Evolutionary conservation across 2,888 invertebrate genomes (phyloP).

Genomic region (Sepioteuthis lessoniana): DNA sequence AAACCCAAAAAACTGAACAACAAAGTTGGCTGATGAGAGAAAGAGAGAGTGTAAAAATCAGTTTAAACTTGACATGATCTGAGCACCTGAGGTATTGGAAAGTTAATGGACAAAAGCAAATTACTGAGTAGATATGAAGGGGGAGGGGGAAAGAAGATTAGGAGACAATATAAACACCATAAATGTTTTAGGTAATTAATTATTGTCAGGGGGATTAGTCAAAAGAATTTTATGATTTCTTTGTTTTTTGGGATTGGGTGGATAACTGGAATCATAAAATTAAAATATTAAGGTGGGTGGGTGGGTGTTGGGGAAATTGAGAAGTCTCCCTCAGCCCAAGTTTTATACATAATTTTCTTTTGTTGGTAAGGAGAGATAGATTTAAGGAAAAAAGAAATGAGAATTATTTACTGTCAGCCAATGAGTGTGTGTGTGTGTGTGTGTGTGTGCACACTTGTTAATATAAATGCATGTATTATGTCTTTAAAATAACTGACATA

Average conservation of each 20-base stretch:
- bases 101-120: not conserved
- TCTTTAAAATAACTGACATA: not conserved
- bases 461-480: not conserved
- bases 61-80: not conserved
- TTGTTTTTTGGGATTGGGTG: too few species aligned
- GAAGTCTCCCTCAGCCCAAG: not conserved
- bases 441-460: not conserved
- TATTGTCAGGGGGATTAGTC: not conserved
- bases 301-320: too few species aligned
- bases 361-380: not conserved
- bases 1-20: not conserved
- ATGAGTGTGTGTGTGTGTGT: not conserved
- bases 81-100: conserved; percentile 23
- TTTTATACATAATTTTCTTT: not conserved
- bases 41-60: not conserved
- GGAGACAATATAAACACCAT: too few species aligned
- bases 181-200: too few species aligned
- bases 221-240: not conserved
- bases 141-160: not conserved
- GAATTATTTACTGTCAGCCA: conserved; percentile 17
- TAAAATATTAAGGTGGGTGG: not conserved
- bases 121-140: not conserved
- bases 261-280: too few species aligned
- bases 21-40: not conserved
- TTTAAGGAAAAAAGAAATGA: not conserved